Evolutionary conservation across 2,113 vertebrate genomes (phyloP).

Genomic region (Menura novaehollandiae): DNA sequence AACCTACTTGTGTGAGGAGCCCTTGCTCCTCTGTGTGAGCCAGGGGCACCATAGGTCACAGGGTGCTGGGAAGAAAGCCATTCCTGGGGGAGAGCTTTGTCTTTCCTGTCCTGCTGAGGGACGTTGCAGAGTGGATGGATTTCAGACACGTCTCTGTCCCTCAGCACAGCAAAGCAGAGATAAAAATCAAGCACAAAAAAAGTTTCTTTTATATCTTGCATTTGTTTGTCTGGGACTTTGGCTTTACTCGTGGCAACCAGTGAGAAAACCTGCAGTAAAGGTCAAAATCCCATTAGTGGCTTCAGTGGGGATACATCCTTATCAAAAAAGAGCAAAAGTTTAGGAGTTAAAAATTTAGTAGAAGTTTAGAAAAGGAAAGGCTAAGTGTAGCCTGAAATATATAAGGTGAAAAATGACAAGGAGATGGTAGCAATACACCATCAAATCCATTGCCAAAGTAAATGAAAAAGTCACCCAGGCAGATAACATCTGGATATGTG

Average conservation of each 20-base stretch:
- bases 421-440: slow-evolving; percentile 53
- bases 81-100: neutral
- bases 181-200: neutral
- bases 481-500: slow-evolving; percentile 77
- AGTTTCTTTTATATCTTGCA: neutral
- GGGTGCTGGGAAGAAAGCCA: neutral
- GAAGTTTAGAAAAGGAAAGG: neutral
- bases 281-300: neutral
- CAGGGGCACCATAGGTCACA: neutral
- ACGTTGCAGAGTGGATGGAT: neutral
- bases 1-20: neutral
- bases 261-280: neutral
- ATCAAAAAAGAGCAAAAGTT: neutral
- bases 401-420: slow-evolving; percentile 28
- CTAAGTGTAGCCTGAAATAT: neutral
- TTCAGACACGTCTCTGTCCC: neutral
- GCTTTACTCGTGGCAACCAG: neutral
- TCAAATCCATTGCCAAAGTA: slow-evolving; percentile 47
- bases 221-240: neutral
- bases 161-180: neutral
- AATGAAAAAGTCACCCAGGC: slow-evolving; percentile 49
- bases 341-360: neutral
- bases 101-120: neutral
- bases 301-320: neutral
- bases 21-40: neutral